Evolutionary conservation across 2,888 invertebrate genomes (phyloP), one percentile per base, ranked within the genome.

Genomic region (Leptura quadrifasciata): DNA sequence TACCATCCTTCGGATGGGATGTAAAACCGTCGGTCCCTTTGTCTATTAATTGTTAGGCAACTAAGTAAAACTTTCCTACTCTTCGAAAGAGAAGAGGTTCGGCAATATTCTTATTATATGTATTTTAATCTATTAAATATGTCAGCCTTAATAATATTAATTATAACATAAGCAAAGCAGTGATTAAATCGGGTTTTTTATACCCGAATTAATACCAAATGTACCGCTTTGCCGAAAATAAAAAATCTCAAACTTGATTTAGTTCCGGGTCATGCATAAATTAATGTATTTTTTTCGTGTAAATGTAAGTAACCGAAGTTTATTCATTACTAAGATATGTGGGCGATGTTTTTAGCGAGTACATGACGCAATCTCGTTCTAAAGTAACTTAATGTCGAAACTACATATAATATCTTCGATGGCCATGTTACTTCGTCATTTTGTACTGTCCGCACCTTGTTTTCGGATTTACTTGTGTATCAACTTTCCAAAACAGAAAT

Each of bases 401-500:
- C 35, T 39, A 39, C n/a, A 21, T 63, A 39, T 18, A 60, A 63
- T 47, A 63, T 63, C 8, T 63, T 39, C 20, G 20, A 63, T 60
- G 60, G 27, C 20, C 39, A 63, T 39, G 12, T 39, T 39, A 39
- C 12, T 20, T 39, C 20, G 39, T 63, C 21, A 27, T 27, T 58
- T 63, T 47, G 47, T 5, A 17, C 15, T n/a, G 63, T n/a, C 63
- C 18, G 63, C 17, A 18, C 63, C 47, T 63, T n/a, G 35, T 63
- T 63, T 63, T 47, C 39, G 10, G 63, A 17, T 35, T 12, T 12
- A 18, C 39, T 20, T 18, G 63, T 31, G 10, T 61, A 27, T 35
- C 39, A 63, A 63, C 63, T 63, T 63, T 63, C 63, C 63, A 63
- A 63, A 39, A 63, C 63, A n/a, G 18, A 60, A 60, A 61, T 61